Evolutionary conservation across 1,140 invertebrate genomes (phyloP).

Genomic region (Monomorium pharaonis): DNA sequence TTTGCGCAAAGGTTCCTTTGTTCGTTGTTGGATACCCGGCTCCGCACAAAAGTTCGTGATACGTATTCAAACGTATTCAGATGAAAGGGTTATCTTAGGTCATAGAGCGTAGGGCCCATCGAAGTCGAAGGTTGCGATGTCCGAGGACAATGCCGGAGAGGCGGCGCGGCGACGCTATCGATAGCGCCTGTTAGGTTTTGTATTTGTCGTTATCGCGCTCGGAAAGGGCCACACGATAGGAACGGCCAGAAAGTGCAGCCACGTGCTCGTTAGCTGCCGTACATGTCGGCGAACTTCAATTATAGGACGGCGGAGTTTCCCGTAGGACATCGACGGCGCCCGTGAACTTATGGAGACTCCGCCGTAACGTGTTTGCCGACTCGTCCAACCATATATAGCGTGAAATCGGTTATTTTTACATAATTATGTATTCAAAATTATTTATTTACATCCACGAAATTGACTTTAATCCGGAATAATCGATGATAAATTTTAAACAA

Average conservation of each 20-base stretch:
- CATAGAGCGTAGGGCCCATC: conserved; percentile 22
- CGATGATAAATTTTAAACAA: too few relatives aligned
- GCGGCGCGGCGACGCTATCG: background rate
- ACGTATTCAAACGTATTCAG: conserved; percentile 46
- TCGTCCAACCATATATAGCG: background rate
- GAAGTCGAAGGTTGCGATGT: conserved; percentile 54
- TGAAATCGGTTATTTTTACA: background rate
- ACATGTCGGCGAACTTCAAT: conserved; percentile 52
- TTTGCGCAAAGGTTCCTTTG: background rate
- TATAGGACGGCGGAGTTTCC: conserved; percentile 46
- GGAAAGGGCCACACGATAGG: conserved; percentile 31
- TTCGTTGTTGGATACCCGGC: conserved; percentile 9
- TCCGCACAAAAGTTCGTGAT: conserved; percentile 23
- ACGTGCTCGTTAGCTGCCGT: conserved; percentile 41
- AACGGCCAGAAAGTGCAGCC: conserved; percentile 29
- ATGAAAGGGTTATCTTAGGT: conserved; percentile 51
- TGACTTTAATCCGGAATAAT: too few relatives aligned
- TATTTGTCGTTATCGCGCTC: conserved; percentile 52
- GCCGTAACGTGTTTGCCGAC: background rate
- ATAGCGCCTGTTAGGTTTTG: conserved; percentile 49
- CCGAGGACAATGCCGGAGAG: conserved; percentile 34
- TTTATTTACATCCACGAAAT: background rate
- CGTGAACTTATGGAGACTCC: conserved; percentile 22
- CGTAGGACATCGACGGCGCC: conserved; percentile 15
- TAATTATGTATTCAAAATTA: background rate